A percentile compares a stretch with the other conserved stretches of the same genome.
phyloP scores from a whole-genome alignment of 2,113 vertebrate species.

The Catagonus wagneri region DNA sequence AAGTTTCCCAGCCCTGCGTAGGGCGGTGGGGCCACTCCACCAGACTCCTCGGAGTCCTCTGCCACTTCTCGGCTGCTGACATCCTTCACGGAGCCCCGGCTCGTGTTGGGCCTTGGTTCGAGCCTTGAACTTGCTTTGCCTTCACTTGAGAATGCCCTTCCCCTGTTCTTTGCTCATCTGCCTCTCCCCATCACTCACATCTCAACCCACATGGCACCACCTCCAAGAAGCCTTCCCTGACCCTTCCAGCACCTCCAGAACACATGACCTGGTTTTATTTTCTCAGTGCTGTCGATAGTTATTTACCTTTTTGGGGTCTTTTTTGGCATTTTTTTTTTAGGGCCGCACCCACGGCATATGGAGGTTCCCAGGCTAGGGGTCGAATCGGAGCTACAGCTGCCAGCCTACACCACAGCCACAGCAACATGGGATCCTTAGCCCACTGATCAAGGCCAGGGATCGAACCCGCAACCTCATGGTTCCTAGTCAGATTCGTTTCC shows the following conservation, averaged over 20 bases:
- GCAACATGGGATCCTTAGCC: no score
- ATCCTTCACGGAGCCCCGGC: neutral
- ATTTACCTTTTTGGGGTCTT: neutral
- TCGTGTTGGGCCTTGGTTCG: neutral
- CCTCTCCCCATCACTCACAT: neutral
- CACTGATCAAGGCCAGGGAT: no score
- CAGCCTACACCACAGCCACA: no score
- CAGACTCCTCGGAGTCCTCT: neutral
- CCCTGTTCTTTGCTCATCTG: neutral
- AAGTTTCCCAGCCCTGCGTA: neutral
- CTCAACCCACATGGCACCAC: neutral
- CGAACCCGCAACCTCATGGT: no score
- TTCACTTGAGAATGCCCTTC: neutral
- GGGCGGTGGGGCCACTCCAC: neutral
- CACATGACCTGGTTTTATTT: neutral
- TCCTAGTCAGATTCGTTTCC: no score
- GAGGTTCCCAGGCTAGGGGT: no score
- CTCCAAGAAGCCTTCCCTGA: neutral
- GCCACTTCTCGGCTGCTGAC: neutral
- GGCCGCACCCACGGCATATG: no score
- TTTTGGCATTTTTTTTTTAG: no score
- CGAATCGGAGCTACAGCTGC: no score
- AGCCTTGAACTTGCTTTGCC: slow-evolving; percentile 38
- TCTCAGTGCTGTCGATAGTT: neutral
- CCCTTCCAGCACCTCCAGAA: neutral